Evolutionary conservation across 2,888 invertebrate species (phyloP), one percentile per base, ranked within the genome.

Genomic region (Xylota sylvarum): DNA sequence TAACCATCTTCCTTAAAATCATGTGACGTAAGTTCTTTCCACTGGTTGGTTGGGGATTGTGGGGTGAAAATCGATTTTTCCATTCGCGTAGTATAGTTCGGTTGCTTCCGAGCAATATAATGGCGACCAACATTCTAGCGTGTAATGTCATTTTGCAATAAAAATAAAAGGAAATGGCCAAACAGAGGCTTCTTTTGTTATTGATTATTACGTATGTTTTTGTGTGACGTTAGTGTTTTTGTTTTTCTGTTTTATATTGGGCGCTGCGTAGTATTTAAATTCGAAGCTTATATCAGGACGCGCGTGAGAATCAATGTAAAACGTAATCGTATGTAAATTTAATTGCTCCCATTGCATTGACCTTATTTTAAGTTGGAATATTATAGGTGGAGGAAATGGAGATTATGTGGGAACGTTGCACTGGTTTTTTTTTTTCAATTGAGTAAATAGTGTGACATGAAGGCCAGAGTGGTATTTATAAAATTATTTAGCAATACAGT

Each of bases 81-180:
- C 86, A 67, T 74, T 74, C 55, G 73, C 60, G 30, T 65, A 35
- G 23, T 62, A 30, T 19, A 30, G 69, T 3, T n/a, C 69, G 37
- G 48, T 32, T 19, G 72, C 65, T 65, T 86, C 60, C 60, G 72
- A 67, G 72, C 52, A 60, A 40, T 46, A 69, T 73, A 84, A 84
- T 86, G 86, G 86, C 82, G 82, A 86, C 86, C 86, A 82, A 82
- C 82, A 78, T 86, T 82, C 86, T 78, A 35, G 69, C 56, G 86
- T 85, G 50, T 56, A 86, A 82, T 82, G 81, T 67, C 43, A 69
- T 62, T 78, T 86, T 56, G 73, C 73, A 82, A 84, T 64, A 65
- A 76, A 80, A 83, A 10, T 9, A 23, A 30, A 74, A 73, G 72
- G 73, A 72, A 85, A 67, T 48, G 17, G 9, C 37, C 35, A 67